A percentile compares a stretch with the other conserved stretches of the same genome.
Evolutionary conservation across 2,888 invertebrate species (phyloP).

Genomic region (Tuta absoluta): DNA sequence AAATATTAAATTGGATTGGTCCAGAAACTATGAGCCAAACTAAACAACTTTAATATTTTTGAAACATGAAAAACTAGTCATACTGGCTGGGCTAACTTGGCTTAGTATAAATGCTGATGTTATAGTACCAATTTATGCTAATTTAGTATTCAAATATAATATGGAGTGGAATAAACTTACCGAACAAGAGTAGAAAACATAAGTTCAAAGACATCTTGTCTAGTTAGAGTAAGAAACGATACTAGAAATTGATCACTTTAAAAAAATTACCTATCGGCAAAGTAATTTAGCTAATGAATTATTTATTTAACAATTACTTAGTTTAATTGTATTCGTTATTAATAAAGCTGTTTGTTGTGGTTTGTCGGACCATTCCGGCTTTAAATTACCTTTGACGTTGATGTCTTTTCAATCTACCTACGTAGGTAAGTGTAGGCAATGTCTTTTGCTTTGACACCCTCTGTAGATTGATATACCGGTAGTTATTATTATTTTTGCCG

Average conservation of each 20-base stretch:
- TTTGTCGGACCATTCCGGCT: background rate
- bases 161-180: conserved; percentile 52
- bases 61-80: too few relatives aligned
- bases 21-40: too few relatives aligned
- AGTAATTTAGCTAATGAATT: background rate
- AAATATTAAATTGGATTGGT: too few relatives aligned
- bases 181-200: conserved; percentile 60
- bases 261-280: background rate
- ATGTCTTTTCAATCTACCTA: background rate
- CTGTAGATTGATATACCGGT: too few relatives aligned
- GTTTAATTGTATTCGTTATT: background rate
- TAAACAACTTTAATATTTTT: too few relatives aligned
- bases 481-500: too few relatives aligned
- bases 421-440: too few relatives aligned
- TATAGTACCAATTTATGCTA: too few relatives aligned
- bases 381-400: background rate
- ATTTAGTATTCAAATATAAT: too few relatives aligned
- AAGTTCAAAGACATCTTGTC: conserved; percentile 59
- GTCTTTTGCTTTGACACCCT: too few relatives aligned
- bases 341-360: background rate
- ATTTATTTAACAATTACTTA: background rate
- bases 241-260: background rate
- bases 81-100: too few relatives aligned
- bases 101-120: too few relatives aligned
- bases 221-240: conserved; percentile 54